Conservation (phyloP, 2,113 vertebrate species). For the Opisthocomus hoazin region DNA sequence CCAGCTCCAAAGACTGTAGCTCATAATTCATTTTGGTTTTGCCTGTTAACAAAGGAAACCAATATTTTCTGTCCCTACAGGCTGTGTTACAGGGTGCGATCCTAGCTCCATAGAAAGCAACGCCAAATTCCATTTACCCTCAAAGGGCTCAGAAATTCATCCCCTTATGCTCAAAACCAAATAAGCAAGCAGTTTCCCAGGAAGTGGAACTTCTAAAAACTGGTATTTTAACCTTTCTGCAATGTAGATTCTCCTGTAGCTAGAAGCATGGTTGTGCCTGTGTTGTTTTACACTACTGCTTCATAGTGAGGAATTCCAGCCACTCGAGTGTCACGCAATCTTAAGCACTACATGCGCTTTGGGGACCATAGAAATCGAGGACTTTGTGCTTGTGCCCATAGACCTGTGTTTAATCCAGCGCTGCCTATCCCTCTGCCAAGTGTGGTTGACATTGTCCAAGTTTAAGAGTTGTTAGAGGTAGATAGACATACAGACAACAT, state of each 20-base stretch:
- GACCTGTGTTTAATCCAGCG: not conserved
- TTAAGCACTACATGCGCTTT: not conserved
- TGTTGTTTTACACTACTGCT: not conserved
- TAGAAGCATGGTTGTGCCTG: not conserved
- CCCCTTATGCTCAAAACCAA: not conserved
- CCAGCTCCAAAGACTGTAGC: not conserved
- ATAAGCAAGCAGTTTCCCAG: not conserved
- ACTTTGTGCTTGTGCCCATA: not conserved
- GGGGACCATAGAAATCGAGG: not conserved
- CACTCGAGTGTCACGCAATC: not conserved
- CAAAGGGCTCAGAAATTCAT: not conserved
- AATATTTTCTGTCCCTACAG: not conserved
- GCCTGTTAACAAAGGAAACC: not conserved
- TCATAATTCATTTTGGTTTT: not conserved
- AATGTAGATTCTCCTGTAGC: not conserved
- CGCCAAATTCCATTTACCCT: not conserved
- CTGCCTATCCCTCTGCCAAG: not conserved
- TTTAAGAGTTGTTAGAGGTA: not conserved
- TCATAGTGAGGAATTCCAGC: not conserved
- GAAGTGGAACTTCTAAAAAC: slow-evolving; percentile 2
- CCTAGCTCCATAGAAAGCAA: not conserved
- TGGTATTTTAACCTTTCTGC: not conserved
- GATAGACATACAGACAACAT: not conserved
- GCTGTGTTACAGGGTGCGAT: not conserved
- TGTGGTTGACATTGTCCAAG: not conserved